phyloP scores from a whole-genome alignment of 2,113 vertebrate species.

The Psilopsiagon aymara region DNA sequence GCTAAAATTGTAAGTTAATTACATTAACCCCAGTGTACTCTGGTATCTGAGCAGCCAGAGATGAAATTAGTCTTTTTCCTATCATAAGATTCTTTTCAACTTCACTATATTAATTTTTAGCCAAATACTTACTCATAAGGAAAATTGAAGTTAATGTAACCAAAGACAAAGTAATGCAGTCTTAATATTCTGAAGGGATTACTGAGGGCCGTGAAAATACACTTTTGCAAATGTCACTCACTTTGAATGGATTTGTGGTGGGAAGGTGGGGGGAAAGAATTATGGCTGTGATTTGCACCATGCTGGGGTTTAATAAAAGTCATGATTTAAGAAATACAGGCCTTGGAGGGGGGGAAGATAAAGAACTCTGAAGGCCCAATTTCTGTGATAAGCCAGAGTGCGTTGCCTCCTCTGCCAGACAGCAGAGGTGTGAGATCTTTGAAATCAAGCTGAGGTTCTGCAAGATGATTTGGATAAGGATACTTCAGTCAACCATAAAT shows the following conservation, averaged over 20 bases:
- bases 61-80: slow-evolving; percentile 81
- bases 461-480: background rate
- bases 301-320: slow-evolving; percentile 58
- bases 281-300: background rate
- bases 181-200: slow-evolving; percentile 84
- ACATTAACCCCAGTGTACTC: slow-evolving; percentile 80
- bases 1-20: slow-evolving; percentile 82
- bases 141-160: slow-evolving; percentile 84
- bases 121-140: slow-evolving; percentile 84
- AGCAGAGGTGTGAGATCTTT: background rate
- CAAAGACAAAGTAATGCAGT: slow-evolving; percentile 79
- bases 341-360: background rate
- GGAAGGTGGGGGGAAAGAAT: slow-evolving; percentile 49
- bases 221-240: slow-evolving; percentile 79
- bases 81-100: slow-evolving; percentile 81
- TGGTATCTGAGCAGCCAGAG: slow-evolving; percentile 78
- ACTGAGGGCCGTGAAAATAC: slow-evolving; percentile 70
- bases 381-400: background rate
- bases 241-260: slow-evolving; percentile 73
- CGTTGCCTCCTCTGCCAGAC: background rate
- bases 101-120: slow-evolving; percentile 84
- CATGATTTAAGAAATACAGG: slow-evolving; percentile 12
- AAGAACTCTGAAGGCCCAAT: background rate
- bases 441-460: background rate
- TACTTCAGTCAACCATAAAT: background rate